Conservation (phyloP, 2,888 invertebrate genomes). For the Rhorus exstirpatorius region DNA sequence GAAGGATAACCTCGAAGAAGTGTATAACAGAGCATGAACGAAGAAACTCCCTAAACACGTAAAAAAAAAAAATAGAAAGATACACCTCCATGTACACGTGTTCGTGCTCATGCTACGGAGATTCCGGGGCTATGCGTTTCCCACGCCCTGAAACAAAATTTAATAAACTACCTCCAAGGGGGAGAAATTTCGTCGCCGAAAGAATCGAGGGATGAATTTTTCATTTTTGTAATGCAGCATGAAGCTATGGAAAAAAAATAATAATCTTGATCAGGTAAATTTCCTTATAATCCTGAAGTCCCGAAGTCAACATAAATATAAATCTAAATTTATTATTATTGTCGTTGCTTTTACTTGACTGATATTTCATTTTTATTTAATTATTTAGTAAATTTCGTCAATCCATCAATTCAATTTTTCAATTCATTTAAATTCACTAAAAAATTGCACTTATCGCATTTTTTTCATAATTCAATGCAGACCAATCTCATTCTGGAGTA, state of each 20-base stretch:
- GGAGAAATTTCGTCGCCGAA: not conserved
- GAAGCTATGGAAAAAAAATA: not conserved
- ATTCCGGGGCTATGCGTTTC: conserved; percentile 41
- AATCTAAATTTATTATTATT: too few relatives aligned
- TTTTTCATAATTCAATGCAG: not conserved
- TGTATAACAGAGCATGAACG: conserved; percentile 41
- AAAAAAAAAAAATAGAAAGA: conserved; percentile 41
- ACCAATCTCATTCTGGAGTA: too few relatives aligned
- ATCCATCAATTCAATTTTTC: too few relatives aligned
- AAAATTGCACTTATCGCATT: too few relatives aligned
- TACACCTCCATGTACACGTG: conserved; percentile 51
- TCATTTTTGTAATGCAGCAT: conserved; percentile 21
- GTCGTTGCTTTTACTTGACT: too few relatives aligned
- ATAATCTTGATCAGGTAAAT: not conserved
- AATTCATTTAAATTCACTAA: too few relatives aligned
- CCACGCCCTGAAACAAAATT: conserved; percentile 47
- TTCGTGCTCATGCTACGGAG: conserved; percentile 37
- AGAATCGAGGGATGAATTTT: not conserved
- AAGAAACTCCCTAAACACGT: conserved; percentile 37
- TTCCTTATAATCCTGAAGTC: not conserved
- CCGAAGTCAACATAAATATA: too few relatives aligned
- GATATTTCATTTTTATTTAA: too few relatives aligned
- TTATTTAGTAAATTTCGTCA: too few relatives aligned
- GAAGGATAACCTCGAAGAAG: conserved; percentile 42
- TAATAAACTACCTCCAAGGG: conserved; percentile 23